Evolutionary conservation across 2,113 vertebrate species (phyloP), one percentile per base, ranked within the genome.

Genomic region (Alethe castanea): DNA sequence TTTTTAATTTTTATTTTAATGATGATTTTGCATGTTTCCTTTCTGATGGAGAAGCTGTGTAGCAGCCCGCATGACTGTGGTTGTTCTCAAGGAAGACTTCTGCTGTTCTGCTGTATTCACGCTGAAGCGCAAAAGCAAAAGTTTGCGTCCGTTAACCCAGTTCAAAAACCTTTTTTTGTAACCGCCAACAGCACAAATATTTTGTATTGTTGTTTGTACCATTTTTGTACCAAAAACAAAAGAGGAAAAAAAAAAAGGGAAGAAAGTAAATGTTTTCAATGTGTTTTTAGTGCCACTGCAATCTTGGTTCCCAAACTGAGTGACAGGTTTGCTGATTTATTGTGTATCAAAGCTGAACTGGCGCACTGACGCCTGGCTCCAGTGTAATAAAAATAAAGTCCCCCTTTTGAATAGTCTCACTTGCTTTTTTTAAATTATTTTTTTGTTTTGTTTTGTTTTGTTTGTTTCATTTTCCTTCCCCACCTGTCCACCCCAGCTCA

Each of bases 191-290:
- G 99, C 99, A 99, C 99, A 99, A 99, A 98, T 99, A 98, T 99
- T 99, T 99, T 99, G 98, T 99, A 99, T 99, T 98, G 99, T 99
- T 96, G 98, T 99, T 99, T 99, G 99, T 99, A 99, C 98, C 98
- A 98, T 99, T 99, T 96, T 99, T 99, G 98, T 99, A 99, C 97
- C 97, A 98, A 98, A 99, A 98, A 97, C 91, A 45, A 95, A 97
- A 94, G 48, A 88, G 77, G 61, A 42, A 60, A 57, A 56, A 62
- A 95, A 82, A 97, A 97, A 97, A 94, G 47, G 94, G 95, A 97
- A 97, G 91, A 85, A 96, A 97, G 93, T 98, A 86, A 94, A 98
- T 98, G 98, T 98, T 98, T 98, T 98, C 97, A 61, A 95, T 98
- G 98, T 99, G 98, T 98, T 98, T 99, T 98, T 98, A 98, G 98